Evolutionary conservation across 1,140 invertebrate genomes (phyloP).

Genomic region (Tetramorium simillimum): DNA sequence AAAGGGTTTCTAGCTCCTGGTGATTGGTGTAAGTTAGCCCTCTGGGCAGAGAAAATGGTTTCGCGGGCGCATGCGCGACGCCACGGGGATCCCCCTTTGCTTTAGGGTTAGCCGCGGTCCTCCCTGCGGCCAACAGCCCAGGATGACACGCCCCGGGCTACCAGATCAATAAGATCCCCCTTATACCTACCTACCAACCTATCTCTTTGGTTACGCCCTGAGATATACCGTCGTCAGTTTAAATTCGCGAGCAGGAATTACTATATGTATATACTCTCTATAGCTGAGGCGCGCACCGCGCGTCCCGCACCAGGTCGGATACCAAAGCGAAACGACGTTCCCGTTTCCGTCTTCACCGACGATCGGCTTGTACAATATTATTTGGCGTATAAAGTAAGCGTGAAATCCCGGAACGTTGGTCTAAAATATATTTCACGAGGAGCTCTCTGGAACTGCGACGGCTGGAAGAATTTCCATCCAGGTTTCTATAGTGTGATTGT

Average conservation of each 20-base stretch:
- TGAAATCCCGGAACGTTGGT: background rate
- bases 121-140: conserved; percentile 85
- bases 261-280: conserved; percentile 46
- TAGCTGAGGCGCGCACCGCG: conserved; percentile 2
- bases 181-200: conserved; percentile 82
- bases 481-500: background rate
- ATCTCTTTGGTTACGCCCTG: conserved; percentile 81
- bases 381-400: conserved; percentile 1
- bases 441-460: background rate
- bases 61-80: conserved; percentile 77
- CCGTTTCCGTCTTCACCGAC: background rate
- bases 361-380: conserved; percentile 8
- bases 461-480: background rate
- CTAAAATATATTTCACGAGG: background rate
- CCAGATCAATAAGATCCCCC: conserved; percentile 86
- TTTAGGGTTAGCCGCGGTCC: conserved; percentile 85
- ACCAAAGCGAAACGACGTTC: background rate
- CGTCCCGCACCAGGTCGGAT: conserved; percentile 30
- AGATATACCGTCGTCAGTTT: conserved; percentile 71
- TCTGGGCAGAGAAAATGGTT: conserved; percentile 78
- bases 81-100: conserved; percentile 79
- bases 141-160: conserved; percentile 86
- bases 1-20: conserved; percentile 84
- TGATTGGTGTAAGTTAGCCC: conserved; percentile 85
- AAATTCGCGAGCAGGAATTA: conserved; percentile 64